Conservation (phyloP, 2,888 invertebrate species). For the Pterobdella sp. region DNA sequence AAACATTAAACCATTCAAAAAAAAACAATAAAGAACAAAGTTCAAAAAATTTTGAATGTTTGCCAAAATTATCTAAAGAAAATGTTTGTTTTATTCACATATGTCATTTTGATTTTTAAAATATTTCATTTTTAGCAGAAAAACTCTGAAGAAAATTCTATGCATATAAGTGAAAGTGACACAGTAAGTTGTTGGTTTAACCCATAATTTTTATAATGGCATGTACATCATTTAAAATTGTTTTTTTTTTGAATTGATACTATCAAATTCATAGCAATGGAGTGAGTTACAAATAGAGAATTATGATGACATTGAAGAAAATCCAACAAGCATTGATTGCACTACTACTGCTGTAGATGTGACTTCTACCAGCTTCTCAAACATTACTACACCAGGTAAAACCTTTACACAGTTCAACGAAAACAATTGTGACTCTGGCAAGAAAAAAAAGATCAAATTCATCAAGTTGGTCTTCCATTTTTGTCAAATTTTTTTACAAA, state of each 20-base stretch:
- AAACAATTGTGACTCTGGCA: conserved; percentile 15
- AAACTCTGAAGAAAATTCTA: background rate
- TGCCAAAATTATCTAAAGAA: too few species aligned
- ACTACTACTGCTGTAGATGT: background rate
- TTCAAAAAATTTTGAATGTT: background rate
- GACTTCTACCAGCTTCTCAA: background rate
- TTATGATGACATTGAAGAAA: background rate
- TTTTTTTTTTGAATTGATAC: too few species aligned
- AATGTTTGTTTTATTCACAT: background rate
- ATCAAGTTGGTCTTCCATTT: conserved; percentile 6
- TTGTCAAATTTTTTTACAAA: conserved; percentile 9
- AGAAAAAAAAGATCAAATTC: conserved; percentile 23
- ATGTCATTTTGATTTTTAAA: too few species aligned
- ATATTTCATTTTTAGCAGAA: background rate
- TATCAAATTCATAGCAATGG: background rate
- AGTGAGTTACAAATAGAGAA: conserved; percentile 5
- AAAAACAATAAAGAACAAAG: background rate
- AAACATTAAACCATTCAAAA: background rate
- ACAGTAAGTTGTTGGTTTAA: background rate
- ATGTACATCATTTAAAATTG: too few species aligned
- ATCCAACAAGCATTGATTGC: too few species aligned
- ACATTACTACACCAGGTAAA: background rate
- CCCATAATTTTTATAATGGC: too few species aligned
- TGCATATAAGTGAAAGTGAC: conserved; percentile 9
- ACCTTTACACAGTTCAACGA: background rate